A percentile compares a stretch with the other conserved stretches of the same genome.
These are phyloP conservation scores for Helicorthomorpha holstii DNA, from an alignment of 1,140 invertebrate species.

Conservation along the genomic window DNA sequence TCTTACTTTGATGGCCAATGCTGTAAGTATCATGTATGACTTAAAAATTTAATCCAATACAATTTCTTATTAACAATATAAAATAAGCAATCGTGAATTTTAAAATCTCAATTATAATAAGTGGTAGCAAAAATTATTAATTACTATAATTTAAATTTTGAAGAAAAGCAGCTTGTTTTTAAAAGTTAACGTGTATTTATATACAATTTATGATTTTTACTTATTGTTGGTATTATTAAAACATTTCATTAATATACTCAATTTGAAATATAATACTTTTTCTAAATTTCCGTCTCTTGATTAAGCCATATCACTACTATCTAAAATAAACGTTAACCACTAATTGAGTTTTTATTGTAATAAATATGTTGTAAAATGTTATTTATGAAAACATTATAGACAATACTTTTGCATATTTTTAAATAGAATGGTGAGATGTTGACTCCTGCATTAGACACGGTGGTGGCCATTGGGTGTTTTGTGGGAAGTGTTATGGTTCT, in stretches of 20 bases:
- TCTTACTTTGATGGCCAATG: background rate
- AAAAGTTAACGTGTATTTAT: too few species aligned
- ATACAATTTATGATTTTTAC: too few species aligned
- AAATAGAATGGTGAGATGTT: slow-evolving; percentile 1
- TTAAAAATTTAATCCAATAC: background rate
- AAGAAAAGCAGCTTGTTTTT: background rate
- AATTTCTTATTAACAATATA: background rate
- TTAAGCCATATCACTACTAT: background rate
- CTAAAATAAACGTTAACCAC: background rate
- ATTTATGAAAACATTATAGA: background rate
- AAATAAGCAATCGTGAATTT: background rate
- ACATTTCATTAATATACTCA: background rate
- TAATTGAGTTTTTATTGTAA: background rate
- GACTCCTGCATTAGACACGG: background rate
- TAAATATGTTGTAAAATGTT: background rate
- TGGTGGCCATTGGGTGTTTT: background rate
- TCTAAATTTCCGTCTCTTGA: background rate
- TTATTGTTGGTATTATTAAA: too few species aligned
- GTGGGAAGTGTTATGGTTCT: background rate
- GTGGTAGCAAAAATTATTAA: background rate
- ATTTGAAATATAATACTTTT: background rate
- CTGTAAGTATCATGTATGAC: background rate
- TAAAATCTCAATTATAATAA: background rate
- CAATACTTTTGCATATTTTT: background rate
- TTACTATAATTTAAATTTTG: background rate